Evolutionary conservation across 2,797 vertebrate genomes (phyloP).

Genomic region (Loris lydekkerianus): DNA sequence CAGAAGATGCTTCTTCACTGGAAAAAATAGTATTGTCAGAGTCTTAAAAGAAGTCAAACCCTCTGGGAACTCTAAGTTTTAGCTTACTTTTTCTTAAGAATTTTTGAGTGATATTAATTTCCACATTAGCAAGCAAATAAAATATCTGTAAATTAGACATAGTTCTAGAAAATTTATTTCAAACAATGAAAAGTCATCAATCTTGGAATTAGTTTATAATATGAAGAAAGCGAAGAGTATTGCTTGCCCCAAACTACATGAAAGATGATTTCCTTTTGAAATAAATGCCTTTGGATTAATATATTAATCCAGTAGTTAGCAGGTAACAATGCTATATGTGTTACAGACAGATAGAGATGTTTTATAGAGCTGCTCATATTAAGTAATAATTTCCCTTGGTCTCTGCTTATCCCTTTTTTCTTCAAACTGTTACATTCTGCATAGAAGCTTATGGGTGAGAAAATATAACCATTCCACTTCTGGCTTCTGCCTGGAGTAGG

Average conservation of each 20-base stretch:
- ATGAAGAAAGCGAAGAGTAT: not conserved
- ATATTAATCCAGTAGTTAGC: not conserved
- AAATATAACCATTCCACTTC: not conserved
- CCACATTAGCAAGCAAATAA: not conserved
- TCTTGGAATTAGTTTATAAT: conserved; percentile 26
- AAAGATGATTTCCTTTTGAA: not conserved
- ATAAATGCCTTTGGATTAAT: not conserved
- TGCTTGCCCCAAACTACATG: not conserved
- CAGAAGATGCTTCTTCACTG: not conserved
- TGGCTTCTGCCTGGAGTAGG: not conserved
- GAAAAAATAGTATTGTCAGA: not conserved
- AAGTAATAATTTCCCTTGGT: not conserved
- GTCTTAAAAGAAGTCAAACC: not conserved
- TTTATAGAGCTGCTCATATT: not conserved
- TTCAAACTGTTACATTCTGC: not conserved
- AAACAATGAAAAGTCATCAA: not conserved
- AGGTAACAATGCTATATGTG: accelerated
- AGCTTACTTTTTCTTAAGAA: not conserved
- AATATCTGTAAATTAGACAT: conserved; percentile 21
- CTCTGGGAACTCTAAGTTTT: not conserved
- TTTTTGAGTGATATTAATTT: not conserved
- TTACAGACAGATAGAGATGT: too few species aligned
- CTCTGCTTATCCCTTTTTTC: too few species aligned
- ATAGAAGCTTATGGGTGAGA: not conserved
- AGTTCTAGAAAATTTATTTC: conserved; percentile 5